Conservation (phyloP, 2,888 invertebrate genomes). For the Carabus problematicus region DNA sequence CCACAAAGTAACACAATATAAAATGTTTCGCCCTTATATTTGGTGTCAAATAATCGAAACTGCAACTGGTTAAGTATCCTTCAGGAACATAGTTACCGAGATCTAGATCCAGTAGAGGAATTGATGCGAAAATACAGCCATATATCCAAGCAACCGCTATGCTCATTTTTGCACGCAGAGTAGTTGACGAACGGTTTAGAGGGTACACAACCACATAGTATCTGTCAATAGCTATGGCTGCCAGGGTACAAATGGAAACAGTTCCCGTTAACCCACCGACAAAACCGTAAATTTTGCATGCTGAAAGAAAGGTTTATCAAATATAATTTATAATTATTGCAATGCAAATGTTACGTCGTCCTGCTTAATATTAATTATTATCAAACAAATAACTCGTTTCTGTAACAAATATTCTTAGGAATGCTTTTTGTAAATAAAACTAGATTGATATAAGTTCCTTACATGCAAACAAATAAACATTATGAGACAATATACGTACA, state of each 20-base stretch:
- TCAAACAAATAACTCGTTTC: background rate
- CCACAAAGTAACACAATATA: constrained; percentile 77
- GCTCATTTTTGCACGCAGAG: constrained; percentile 67
- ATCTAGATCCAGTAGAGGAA: constrained; percentile 75
- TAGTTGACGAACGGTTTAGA: constrained; percentile 70
- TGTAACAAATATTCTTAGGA: too few species aligned
- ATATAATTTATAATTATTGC: background rate
- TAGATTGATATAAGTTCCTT: too few species aligned
- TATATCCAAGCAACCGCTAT: constrained; percentile 77
- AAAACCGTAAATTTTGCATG: constrained; percentile 81
- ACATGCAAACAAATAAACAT: too few species aligned
- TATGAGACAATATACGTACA: too few species aligned
- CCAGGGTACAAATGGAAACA: constrained; percentile 80
- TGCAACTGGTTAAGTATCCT: constrained; percentile 83
- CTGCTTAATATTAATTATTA: constrained; percentile 45
- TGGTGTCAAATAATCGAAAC: constrained; percentile 83
- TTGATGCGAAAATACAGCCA: constrained; percentile 70
- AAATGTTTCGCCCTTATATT: constrained; percentile 68
- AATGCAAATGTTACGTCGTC: constrained; percentile 6
- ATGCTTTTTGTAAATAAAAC: too few species aligned
- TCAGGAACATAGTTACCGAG: constrained; percentile 82
- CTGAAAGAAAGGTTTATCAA: constrained; percentile 57
- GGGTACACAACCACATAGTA: constrained; percentile 84
- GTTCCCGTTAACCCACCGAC: constrained; percentile 82
- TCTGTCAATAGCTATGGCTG: constrained; percentile 81